A percentile compares a stretch with the other conserved stretches of the same genome.
phyloP scores from a whole-genome alignment of 1,140 invertebrate species.

The Diachasmimorpha longicaudata region DNA sequence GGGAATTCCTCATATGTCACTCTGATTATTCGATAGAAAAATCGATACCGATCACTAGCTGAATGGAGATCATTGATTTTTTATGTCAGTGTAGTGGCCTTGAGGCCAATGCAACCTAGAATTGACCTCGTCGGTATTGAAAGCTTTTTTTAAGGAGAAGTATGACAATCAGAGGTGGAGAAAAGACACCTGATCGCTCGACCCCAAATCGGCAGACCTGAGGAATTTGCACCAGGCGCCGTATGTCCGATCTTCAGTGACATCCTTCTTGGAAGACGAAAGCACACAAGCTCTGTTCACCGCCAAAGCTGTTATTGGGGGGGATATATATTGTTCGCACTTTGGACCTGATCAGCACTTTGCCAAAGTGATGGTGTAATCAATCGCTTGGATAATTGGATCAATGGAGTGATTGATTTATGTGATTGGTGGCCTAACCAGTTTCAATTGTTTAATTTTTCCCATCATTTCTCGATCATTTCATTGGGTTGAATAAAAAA shows the following conservation, averaged over 20 bases:
- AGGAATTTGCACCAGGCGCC: slow-evolving; percentile 24
- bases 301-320: not conserved
- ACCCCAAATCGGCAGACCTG: slow-evolving; percentile 28
- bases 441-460: not conserved
- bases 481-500: no score
- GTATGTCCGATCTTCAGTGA: slow-evolving; percentile 10
- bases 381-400: not conserved
- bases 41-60: no score
- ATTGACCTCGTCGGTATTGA: not conserved
- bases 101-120: not conserved
- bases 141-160: not conserved
- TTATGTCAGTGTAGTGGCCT: not conserved
- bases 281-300: not conserved
- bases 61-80: no score
- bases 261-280: slow-evolving; percentile 14
- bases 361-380: slow-evolving; percentile 10
- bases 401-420: not conserved
- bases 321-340: not conserved
- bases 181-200: slow-evolving; percentile 7
- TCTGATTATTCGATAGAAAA: no score
- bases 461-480: no score
- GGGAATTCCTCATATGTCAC: not conserved
- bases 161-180: not conserved
- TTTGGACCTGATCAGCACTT: not conserved
- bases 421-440: no score